Evolutionary conservation across 2,113 vertebrate genomes (phyloP), one percentile per base, ranked within the genome.

Genomic region (Hepsetus odoe): DNA sequence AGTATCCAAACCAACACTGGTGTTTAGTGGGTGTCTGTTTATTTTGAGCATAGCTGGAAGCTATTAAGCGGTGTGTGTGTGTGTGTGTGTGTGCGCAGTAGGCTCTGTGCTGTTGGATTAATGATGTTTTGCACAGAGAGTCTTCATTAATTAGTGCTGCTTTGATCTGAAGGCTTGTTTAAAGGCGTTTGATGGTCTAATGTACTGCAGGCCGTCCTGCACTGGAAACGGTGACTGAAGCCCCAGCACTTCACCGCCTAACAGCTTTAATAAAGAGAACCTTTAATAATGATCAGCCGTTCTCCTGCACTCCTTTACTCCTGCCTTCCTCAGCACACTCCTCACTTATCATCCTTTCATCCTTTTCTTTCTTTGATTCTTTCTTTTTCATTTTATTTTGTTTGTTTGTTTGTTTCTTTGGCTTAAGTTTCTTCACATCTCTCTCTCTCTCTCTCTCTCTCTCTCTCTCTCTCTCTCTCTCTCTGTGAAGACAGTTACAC

Each of bases 181-280:
- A 82, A 74, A 55, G 26, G 46, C 42, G 65, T 83, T 79, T 83
- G 77, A 83, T 83, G 71, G 67, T 40, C 26, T 72, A 83, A 76
- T 72, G 64, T 75, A 66, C 46, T 65, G 56, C 71, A 70, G 51
- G 51, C 51, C n/a, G 56, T 30, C 28, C 26, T 59, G 56, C 12
- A 30, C 18, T 14, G 40, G 44, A 51, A 30, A 65, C 74, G 38
- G 16, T 2, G 16, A 79, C 65, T 78, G 35, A 71, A 14, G 53
- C 35, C 73, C 30, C 53, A 16, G 16, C 56, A 5, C 56, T 59
- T 14, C 30, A 28, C 56, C 30, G 26, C 24, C 26, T 30, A 26
- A 59, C 71, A 26, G 14, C 12, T 11, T 18, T 55, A 10, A 0
- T 55, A 24, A 55, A 22, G 1, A 22, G 1, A 55, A 10, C 51